These are phyloP conservation scores for Pionites leucogaster DNA, from an alignment of 2,113 vertebrate species.

Conservation along the genomic window DNA sequence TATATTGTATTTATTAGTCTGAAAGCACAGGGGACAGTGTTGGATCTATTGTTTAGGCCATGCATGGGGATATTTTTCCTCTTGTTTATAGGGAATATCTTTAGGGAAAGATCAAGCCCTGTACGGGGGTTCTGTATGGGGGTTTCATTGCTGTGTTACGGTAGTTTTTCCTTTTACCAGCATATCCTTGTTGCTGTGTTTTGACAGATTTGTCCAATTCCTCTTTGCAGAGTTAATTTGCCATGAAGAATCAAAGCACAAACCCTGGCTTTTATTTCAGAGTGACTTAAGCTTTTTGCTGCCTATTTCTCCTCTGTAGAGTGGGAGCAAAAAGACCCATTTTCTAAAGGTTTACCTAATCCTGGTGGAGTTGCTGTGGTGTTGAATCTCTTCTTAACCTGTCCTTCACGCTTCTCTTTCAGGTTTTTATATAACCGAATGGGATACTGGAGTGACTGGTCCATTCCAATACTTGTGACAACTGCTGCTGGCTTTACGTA, in stretches of 20 bases:
- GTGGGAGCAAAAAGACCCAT: neutral
- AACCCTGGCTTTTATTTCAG: neutral
- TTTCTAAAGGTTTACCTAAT: neutral
- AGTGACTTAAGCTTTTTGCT: neutral
- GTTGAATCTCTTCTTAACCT: neutral
- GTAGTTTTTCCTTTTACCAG: neutral
- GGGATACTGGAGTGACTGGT: slow-evolving; percentile 94
- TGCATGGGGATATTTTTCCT: neutral
- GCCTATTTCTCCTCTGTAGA: accelerated
- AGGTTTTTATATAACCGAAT: slow-evolving; percentile 93
- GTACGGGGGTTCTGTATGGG: too few species aligned
- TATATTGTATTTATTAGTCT: neutral
- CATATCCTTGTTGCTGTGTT: neutral
- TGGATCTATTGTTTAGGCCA: neutral
- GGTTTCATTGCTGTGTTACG: neutral
- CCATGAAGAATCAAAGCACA: neutral
- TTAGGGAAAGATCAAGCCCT: neutral
- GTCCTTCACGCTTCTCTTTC: neutral
- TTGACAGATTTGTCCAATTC: neutral
- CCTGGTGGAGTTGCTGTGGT: neutral
- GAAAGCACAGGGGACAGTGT: neutral
- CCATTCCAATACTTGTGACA: slow-evolving; percentile 85
- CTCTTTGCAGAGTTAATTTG: neutral
- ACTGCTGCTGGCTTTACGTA: slow-evolving; percentile 90
- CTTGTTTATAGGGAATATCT: neutral